Conservation (phyloP, 1,140 invertebrate species). For the Drosophila melanica region DNA sequence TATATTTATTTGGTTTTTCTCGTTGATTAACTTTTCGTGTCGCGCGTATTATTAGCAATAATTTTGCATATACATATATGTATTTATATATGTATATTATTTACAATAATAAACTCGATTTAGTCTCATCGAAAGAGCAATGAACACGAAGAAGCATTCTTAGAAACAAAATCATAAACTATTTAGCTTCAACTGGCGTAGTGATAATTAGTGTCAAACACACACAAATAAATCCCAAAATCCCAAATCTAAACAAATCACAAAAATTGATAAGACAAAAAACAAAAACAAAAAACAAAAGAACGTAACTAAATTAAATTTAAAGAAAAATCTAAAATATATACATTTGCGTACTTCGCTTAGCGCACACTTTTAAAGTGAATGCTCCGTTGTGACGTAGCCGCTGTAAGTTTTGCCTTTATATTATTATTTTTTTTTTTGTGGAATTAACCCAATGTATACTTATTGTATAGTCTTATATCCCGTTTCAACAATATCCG, state of each 20-base stretch:
- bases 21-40: constrained; percentile 38
- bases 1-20: constrained; percentile 54
- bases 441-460: constrained; percentile 40
- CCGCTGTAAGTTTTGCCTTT: constrained; percentile 76
- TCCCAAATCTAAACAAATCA: constrained; percentile 12
- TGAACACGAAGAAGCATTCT: constrained; percentile 48
- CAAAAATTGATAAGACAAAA: constrained; percentile 11
- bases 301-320: constrained; percentile 2
- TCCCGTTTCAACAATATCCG: constrained; percentile 32
- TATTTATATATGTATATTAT: constrained; percentile 27
- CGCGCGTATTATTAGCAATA: constrained; percentile 78
- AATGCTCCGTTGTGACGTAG: constrained; percentile 52
- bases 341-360: constrained; percentile 52
- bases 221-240: constrained; percentile 59
- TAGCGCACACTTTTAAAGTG: constrained; percentile 64
- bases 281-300: constrained; percentile 24
- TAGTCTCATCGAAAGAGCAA: constrained; percentile 61
- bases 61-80: constrained; percentile 60
- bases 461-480: constrained; percentile 50
- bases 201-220: constrained; percentile 82
- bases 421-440: no score
- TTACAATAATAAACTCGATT: constrained; percentile 57
- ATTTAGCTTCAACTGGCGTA: constrained; percentile 79
- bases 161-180: constrained; percentile 48
- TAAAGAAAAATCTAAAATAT: constrained; percentile 16